Evolutionary conservation across 2,797 vertebrate genomes (phyloP).

Genomic region (Steatocranus sp.): DNA sequence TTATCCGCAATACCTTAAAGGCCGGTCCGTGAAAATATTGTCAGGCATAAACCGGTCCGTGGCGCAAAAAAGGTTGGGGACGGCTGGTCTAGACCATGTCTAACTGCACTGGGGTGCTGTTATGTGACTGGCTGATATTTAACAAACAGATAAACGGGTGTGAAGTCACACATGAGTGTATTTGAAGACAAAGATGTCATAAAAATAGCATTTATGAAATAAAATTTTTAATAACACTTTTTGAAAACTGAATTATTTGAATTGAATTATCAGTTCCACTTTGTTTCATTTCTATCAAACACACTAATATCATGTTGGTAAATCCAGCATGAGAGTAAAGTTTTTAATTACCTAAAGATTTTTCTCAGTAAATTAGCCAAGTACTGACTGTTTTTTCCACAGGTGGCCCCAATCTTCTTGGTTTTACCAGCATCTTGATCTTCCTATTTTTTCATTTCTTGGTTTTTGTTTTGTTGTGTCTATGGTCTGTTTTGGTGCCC

Average conservation of each 20-base stretch:
- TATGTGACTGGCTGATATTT: neutral
- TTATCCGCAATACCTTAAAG: no score
- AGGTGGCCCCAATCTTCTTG: neutral
- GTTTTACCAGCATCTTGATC: neutral
- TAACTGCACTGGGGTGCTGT: neutral
- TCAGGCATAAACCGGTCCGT: no score
- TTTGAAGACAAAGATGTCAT: neutral
- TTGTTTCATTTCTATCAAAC: neutral
- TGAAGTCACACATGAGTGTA: neutral
- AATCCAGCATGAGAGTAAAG: neutral
- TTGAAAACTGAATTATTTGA: neutral
- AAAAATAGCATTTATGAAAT: neutral
- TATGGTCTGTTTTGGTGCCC: neutral
- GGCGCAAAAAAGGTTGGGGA: no score
- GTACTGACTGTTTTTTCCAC: neutral
- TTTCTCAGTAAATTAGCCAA: neutral
- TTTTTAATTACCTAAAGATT: neutral
- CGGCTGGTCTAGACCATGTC: neutral
- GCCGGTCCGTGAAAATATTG: no score
- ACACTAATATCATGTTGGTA: neutral
- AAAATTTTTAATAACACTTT: fast-evolving
- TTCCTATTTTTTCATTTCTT: neutral
- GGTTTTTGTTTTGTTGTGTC: neutral
- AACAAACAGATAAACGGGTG: neutral
- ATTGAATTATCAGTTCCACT: neutral